These are phyloP conservation scores for Hirudo medicinalis DNA, from an alignment of 1,140 invertebrate species.

Conservation along the genomic window DNA sequence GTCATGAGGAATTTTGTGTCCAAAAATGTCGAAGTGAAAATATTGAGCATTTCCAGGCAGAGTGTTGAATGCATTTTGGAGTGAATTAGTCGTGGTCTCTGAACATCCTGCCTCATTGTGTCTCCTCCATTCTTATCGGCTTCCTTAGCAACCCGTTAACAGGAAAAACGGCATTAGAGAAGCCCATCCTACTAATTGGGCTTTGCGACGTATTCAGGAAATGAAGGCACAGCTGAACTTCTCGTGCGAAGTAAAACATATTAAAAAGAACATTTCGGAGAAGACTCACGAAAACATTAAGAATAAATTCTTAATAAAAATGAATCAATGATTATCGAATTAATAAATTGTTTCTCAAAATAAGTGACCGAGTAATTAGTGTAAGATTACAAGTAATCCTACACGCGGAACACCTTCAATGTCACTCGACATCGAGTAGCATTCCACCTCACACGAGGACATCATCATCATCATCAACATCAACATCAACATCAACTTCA, in stretches of 20 bases:
- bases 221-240: neutral
- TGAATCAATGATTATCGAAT: no score
- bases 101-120: neutral
- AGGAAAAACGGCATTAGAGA: conserved; percentile 9
- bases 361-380: no score
- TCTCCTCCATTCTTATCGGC: neutral
- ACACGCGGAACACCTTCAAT: no score
- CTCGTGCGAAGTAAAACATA: neutral
- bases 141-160: conserved; percentile 9
- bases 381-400: no score
- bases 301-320: no score
- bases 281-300: no score
- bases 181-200: conserved; percentile 11
- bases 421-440: neutral
- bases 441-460: neutral
- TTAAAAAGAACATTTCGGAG: neutral
- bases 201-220: neutral
- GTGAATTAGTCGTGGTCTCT: no score
- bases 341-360: no score
- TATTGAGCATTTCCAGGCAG: no score
- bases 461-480: neutral
- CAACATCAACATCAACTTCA: neutral
- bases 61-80: no score
- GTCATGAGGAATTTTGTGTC: no score
- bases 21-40: no score